A percentile compares a stretch with the other conserved stretches of the same genome.
Conservation (phyloP, 2,797 vertebrate species). For the Anas georgica region DNA sequence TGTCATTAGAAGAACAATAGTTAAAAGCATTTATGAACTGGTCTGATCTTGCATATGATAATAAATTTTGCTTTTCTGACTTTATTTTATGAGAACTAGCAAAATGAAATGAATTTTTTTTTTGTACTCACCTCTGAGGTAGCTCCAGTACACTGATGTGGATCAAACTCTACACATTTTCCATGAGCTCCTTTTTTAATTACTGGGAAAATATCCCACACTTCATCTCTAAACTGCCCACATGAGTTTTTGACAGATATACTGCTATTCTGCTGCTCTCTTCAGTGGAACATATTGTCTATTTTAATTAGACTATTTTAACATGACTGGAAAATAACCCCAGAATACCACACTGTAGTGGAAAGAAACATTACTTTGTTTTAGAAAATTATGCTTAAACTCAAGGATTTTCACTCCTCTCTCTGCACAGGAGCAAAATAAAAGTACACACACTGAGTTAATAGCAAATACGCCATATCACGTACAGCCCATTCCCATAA, state of each 20-base stretch:
- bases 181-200: neutral
- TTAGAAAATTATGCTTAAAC: neutral
- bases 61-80: neutral
- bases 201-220: neutral
- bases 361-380: neutral
- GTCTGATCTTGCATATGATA: neutral
- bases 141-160: neutral
- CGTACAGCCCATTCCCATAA: neutral
- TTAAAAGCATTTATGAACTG: neutral
- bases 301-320: neutral
- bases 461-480: fast-evolving
- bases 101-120: neutral
- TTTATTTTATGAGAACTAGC: neutral
- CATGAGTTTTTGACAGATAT: constrained; percentile 29
- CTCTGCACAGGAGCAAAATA: neutral
- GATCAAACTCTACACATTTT: neutral
- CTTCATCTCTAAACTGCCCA: constrained; percentile 17
- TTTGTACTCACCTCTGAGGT: neutral
- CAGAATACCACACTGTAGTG: neutral
- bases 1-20: neutral
- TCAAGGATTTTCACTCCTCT: neutral
- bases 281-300: neutral
- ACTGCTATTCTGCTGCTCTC: neutral
- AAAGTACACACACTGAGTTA: neutral
- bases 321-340: neutral